Evolutionary conservation across 2,797 vertebrate genomes (phyloP).

Genomic region (Brachyalestes nurse): DNA sequence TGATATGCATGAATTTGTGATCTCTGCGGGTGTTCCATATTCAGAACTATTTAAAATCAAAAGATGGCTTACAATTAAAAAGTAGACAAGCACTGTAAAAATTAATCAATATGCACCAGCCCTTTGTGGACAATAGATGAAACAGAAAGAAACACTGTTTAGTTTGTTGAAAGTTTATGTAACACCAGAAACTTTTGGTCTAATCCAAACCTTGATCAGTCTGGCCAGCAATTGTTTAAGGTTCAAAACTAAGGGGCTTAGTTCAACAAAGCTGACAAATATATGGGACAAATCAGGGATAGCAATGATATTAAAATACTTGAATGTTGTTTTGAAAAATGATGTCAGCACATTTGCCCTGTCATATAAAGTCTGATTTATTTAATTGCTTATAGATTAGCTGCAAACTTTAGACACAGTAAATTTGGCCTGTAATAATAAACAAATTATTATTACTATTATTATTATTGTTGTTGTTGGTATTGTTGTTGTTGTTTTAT

Average conservation of each 20-base stretch:
- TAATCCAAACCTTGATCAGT: neutral
- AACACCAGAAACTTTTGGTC: constrained; percentile 12
- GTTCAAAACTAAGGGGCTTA: constrained; percentile 5
- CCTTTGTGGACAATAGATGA: constrained; percentile 9
- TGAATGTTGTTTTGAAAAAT: neutral
- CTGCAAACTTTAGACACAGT: neutral
- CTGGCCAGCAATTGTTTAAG: constrained; percentile 24
- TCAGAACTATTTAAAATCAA: neutral
- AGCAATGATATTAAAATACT: constrained; percentile 32
- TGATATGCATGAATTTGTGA: neutral
- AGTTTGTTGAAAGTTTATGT: constrained; percentile 2
- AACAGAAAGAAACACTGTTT: neutral
- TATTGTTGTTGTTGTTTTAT: neutral
- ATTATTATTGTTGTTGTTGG: no score
- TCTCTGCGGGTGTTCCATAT: constrained; percentile 13
- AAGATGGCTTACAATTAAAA: neutral
- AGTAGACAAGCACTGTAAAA: neutral
- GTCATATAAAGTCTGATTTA: constrained; percentile 20
- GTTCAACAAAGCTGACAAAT: constrained; percentile 28
- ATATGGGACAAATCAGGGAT: constrained; percentile 24
- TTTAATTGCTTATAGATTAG: neutral
- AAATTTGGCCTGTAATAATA: no score
- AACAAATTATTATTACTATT: no score
- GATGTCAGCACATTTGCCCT: constrained; percentile 36
- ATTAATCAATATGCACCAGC: neutral